Percentiles rank a stretch among this genome's conserved stretches.
Evolutionary conservation across 2,888 invertebrate species (phyloP).

Genomic region (Noctua janthina): DNA sequence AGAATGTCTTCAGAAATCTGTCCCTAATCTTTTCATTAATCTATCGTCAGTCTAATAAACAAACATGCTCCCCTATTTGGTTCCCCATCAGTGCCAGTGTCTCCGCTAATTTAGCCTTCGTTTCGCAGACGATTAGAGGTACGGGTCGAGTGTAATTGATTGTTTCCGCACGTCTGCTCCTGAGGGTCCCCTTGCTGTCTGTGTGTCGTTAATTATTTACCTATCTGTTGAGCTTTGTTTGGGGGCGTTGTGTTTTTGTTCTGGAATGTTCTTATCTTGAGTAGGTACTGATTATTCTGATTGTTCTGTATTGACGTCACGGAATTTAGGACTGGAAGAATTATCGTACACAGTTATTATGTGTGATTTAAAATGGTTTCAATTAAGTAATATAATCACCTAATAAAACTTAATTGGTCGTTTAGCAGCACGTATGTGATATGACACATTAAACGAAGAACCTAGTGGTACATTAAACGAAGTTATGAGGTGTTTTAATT

Average conservation of each 20-base stretch:
- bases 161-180: constrained; percentile 66
- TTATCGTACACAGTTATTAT: background rate
- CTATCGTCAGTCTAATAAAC: constrained; percentile 47
- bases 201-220: constrained; percentile 50
- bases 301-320: background rate
- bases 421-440: background rate
- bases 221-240: constrained; percentile 51
- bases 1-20: constrained; percentile 37
- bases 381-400: constrained; percentile 1
- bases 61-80: constrained; percentile 43
- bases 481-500: constrained; percentile 1
- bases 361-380: background rate
- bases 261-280: constrained; percentile 23
- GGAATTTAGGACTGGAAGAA: background rate
- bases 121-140: constrained; percentile 75
- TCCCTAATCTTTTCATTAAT: constrained; percentile 64
- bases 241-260: constrained; percentile 26
- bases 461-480: background rate
- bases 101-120: constrained; percentile 72
- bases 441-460: background rate
- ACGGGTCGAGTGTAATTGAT: constrained; percentile 72
- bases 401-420: background rate
- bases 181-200: constrained; percentile 56
- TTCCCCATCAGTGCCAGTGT: constrained; percentile 75
- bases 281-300: background rate